These are phyloP conservation scores for Onthophagus taurus DNA, from an alignment of 1,140 invertebrate genomes.

Conservation along the genomic window DNA sequence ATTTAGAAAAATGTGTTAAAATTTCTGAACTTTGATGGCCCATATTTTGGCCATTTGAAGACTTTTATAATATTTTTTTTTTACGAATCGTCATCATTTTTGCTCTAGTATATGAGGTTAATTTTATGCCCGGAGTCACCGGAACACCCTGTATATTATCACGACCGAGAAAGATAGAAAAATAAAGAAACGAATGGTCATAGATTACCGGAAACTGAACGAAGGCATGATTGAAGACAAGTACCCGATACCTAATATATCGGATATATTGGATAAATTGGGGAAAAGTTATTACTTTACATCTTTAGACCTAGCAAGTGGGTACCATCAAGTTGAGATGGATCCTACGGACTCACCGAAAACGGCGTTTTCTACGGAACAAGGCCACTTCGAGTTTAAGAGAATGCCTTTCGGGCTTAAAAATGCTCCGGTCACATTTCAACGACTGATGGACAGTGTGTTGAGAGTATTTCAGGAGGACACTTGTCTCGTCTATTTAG, in stretches of 20 bases:
- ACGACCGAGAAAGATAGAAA: conserved; percentile 28
- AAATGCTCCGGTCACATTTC: conserved; percentile 19
- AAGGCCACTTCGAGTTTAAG: conserved; percentile 8
- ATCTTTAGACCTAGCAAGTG: conserved; percentile 22
- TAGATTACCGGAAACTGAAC: conserved; percentile 32
- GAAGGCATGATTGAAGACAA: not conserved
- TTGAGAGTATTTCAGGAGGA: conserved; percentile 3
- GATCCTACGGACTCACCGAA: conserved; percentile 31
- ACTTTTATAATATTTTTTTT: too few relatives aligned
- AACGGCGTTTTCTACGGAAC: conserved; percentile 26
- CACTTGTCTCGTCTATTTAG: conserved; percentile 32
- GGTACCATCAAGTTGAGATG: conserved; percentile 3
- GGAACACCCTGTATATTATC: too few relatives aligned
- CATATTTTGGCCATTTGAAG: too few relatives aligned
- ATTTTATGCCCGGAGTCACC: too few relatives aligned
- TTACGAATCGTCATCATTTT: too few relatives aligned
- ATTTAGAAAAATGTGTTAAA: too few relatives aligned
- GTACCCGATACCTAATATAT: conserved; percentile 1
- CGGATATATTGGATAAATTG: conserved; percentile 5
- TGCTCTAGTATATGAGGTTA: too few relatives aligned
- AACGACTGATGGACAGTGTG: conserved; percentile 5
- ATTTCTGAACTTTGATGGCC: too few relatives aligned
- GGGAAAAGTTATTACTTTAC: conserved; percentile 4
- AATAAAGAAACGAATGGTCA: conserved; percentile 22
- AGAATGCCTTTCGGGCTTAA: conserved; percentile 8